phyloP scores from a whole-genome alignment of 2,888 invertebrate species.

The Epistrophe grossulariae region DNA sequence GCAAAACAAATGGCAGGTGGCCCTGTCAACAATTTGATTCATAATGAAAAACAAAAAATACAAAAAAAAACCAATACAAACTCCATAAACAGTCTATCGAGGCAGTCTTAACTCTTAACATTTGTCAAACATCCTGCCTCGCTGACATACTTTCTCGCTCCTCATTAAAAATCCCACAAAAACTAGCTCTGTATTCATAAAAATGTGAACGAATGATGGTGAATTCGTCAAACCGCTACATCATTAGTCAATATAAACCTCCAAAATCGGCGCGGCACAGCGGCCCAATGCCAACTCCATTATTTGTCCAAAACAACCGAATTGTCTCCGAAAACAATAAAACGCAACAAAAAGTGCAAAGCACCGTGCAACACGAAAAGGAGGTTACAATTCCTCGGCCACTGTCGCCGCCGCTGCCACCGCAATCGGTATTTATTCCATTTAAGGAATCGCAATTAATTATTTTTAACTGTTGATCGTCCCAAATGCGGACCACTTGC shows the following conservation, averaged over 20 bases:
- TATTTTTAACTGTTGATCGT: constrained; percentile 83
- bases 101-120: constrained; percentile 74
- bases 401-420: constrained; percentile 1
- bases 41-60: not conserved
- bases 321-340: constrained; percentile 63
- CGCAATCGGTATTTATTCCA: constrained; percentile 79
- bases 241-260: constrained; percentile 72
- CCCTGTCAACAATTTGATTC: constrained; percentile 42
- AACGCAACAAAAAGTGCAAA: constrained; percentile 53
- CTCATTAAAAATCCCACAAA: constrained; percentile 77
- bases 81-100: constrained; percentile 44
- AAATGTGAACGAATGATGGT: constrained; percentile 34
- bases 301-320: constrained; percentile 64
- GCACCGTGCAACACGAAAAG: constrained; percentile 30
- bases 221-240: constrained; percentile 75
- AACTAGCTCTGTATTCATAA: constrained; percentile 39
- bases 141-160: constrained; percentile 83
- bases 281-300: constrained; percentile 66
- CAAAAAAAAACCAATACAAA: not conserved
- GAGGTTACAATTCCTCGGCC: constrained; percentile 32
- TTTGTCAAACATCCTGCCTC: constrained; percentile 82
- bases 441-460: constrained; percentile 84
- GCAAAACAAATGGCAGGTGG: constrained; percentile 71
- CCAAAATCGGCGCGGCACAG: constrained; percentile 26
- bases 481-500: constrained; percentile 43